These are phyloP conservation scores for Lacanobia wlatinum DNA, from an alignment of 2,888 invertebrate genomes.

Conservation along the genomic window DNA sequence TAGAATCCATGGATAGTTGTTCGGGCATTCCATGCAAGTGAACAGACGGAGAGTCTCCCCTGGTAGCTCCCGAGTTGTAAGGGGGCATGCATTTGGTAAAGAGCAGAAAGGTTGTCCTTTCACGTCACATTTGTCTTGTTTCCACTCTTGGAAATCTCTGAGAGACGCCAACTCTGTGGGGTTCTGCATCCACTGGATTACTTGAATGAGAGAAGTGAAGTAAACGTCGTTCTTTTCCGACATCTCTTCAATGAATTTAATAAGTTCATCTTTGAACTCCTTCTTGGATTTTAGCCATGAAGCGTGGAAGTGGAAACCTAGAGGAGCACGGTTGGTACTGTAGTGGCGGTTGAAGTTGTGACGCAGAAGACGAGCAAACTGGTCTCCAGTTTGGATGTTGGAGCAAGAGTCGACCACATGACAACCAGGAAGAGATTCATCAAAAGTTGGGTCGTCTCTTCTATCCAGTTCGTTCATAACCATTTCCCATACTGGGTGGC, in stretches of 20 bases:
- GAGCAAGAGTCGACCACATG: conserved; percentile 98
- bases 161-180: conserved; percentile 96
- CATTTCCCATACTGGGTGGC: conserved; percentile 99
- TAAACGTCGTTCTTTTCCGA: conserved; percentile 96
- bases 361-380: conserved; percentile 96
- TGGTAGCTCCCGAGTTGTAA: conserved; percentile 97
- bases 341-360: conserved; percentile 99
- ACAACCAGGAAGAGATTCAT: conserved; percentile 98
- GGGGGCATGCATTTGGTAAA: conserved; percentile 96
- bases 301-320: conserved; percentile 98
- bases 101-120: conserved; percentile 98
- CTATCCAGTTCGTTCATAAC: conserved; percentile 98
- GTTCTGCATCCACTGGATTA: conserved; percentile 99
- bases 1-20: conserved; percentile 98
- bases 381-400: conserved; percentile 97
- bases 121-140: conserved; percentile 97
- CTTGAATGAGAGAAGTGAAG: conserved; percentile 97
- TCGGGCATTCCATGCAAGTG: conserved; percentile 99
- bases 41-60: conserved; percentile 97
- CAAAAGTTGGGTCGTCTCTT: conserved; percentile 98
- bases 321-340: conserved; percentile 97
- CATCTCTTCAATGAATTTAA: conserved; percentile 98
- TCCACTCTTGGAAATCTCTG: conserved; percentile 98
- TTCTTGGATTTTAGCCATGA: conserved; percentile 98
- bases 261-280: conserved; percentile 97